Base-by-base conservation (phyloP, 1,140 invertebrate species). In the Episyrphus balteatus region DNA sequence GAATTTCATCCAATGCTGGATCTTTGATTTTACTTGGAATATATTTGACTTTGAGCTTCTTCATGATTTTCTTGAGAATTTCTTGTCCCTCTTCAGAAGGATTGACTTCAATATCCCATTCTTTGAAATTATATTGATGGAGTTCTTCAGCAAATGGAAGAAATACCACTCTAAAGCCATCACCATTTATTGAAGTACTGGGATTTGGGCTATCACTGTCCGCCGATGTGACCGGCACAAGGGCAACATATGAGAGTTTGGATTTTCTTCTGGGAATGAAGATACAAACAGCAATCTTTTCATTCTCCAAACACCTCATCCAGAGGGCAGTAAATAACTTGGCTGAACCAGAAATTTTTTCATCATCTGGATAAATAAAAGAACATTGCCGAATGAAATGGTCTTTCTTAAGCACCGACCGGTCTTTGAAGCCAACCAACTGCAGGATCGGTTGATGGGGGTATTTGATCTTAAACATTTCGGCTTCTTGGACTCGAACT, bases 321-420 rank as follows among this genome's bases (percentile, higher is more conserved):
- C 65, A 68, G 12, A 68, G 42, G 0, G 59, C 64, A 10, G 62
- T 53, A 14, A 68, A 68, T n/a, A 68, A 42, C 8, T 56, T 55
- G 47, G 61, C 63, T 0, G 65, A 68, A 1, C 65, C 65, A 30
- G 56, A 51, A 10, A 68, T 56, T 7, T 38, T 52, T 44, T 56
- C 51, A 36, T 68, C 64, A 48, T 65, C 59, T 0, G 65, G 65
- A 49, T 67, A 68, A 59, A 68, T 60, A 32, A 68, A 68, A 32
- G 54, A 58, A 8, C 52, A 55, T 0, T 59, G 53, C 31, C 67
- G 67, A 46, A 55, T 56, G 37, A 62, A 63, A 5, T 33, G 50
- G 5, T 55, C 33, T 5, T 51, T 49, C 0, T 54, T 51, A 42
- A 68, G 21, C 1, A 50, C 37, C 0, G 55, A 60, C 11, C 53